Base-by-base conservation (phyloP, 2,797 vertebrate species). In the Neostethus bicornis region DNA sequence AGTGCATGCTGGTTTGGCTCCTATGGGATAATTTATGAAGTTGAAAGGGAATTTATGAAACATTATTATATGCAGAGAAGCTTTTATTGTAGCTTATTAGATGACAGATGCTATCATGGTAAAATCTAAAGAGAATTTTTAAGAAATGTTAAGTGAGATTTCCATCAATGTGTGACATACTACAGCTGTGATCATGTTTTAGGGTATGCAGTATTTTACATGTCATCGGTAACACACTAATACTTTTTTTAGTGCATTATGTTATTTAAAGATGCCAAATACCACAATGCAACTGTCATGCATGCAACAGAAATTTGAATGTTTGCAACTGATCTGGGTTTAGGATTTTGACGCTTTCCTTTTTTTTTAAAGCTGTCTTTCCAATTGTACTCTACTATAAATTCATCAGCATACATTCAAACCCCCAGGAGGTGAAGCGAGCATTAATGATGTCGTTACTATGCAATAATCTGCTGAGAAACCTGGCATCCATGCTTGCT, bases 41-140 rank as follows among this genome's bases (percentile, higher is more conserved):
- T 55, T 73, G 13, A 75, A 77, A 75, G 66, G 64, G 61, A 81
- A 80, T 73, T 42, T 56, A 42, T 68, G 60, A 71, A 51, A 68
- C 66, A 57, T 55, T 41, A 28, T 46, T 51, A 58, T 59, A 14
- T 59, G 12, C 39, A 4, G 21, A 66, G 16, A 8, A 45, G 50
- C 37, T 60, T 64, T 63, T 38, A 21, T 13, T 53, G 34, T 34
- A 59, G 52, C 20, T 50, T 47, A 59, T 35, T 25, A 28, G 28
- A 55, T 23, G 35, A 13, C 39, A 47, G 31, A 52, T 25, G 9
- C 28, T 49, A 6, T 44, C 19, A 53, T 38, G 8, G n/a, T 24
- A n/a, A 26, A 19, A 50, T 44, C 41, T 51, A n/a, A 32, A 34
- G 8, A 20, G 35, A 41, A 11, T 45, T 23, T 21, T 21, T 52